Evolutionary conservation across 1,140 invertebrate species (phyloP).

Genomic region (Luehdorfia chinensis): DNA sequence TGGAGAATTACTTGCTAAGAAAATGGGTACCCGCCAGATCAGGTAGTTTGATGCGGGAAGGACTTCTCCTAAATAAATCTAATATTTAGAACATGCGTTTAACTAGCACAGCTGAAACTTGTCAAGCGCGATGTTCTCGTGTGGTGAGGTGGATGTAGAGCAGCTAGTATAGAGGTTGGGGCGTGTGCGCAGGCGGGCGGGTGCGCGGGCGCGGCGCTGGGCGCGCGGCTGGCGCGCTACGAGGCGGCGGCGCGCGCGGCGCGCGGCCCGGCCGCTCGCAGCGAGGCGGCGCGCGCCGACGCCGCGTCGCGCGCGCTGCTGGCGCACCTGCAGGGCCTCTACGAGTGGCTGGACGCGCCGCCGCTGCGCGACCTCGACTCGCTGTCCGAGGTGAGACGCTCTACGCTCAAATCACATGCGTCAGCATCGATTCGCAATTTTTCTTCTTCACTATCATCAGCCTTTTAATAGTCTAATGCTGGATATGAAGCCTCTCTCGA

Average conservation of each 20-base stretch:
- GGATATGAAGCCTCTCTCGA: too few species aligned
- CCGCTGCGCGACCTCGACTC: constrained; percentile 41
- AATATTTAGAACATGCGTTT: too few species aligned
- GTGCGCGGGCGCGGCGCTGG: constrained; percentile 28
- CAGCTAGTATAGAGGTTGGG: too few species aligned
- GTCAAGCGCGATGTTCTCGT: neutral
- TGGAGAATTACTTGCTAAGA: too few species aligned
- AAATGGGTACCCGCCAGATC: too few species aligned
- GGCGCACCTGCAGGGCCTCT: constrained; percentile 34
- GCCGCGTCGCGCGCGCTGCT: constrained; percentile 39
- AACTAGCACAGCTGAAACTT: neutral
- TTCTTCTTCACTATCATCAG: too few species aligned
- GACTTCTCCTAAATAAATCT: too few species aligned
- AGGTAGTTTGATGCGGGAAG: too few species aligned
- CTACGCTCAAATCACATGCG: too few species aligned
- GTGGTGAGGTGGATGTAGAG: neutral
- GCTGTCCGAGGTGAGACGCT: constrained; percentile 37
- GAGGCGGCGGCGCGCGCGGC: constrained; percentile 37
- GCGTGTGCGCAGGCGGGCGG: constrained; percentile 25
- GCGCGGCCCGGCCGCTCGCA: constrained; percentile 35
- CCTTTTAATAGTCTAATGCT: too few species aligned
- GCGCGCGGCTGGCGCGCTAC: constrained; percentile 28
- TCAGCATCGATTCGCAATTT: too few species aligned
- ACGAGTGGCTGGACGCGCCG: constrained; percentile 46
- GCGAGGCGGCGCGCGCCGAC: constrained; percentile 46